Percentiles rank a stretch among this genome's conserved stretches.
Evolutionary conservation across 2,888 invertebrate species (phyloP).

Genomic region (Synanthedon vespiformis): DNA sequence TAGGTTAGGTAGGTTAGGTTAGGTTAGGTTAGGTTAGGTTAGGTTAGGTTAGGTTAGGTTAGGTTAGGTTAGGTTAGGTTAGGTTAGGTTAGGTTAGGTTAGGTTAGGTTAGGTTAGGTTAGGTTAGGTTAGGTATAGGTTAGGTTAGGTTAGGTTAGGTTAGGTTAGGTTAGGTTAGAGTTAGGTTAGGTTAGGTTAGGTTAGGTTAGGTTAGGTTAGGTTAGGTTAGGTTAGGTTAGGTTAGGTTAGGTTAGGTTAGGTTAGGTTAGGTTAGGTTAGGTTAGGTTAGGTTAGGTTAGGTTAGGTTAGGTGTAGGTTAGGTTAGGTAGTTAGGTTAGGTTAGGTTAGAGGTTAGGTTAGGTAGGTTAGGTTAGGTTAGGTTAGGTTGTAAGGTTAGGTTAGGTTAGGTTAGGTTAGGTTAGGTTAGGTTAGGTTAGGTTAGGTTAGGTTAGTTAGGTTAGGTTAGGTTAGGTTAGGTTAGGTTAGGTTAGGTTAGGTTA

Average conservation of each 20-base stretch:
- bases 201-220: no score
- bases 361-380: no score
- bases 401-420: constrained; percentile 4
- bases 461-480: constrained; percentile 6
- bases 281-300: constrained; percentile 6
- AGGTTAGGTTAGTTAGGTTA: constrained; percentile 9
- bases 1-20: no score
- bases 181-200: no score
- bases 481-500: constrained; percentile 4
- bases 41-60: constrained; percentile 1
- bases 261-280: constrained; percentile 3
- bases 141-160: no score
- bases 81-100: constrained; percentile 1
- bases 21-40: no score
- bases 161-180: no score
- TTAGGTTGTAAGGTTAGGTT: background rate
- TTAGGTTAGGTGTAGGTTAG: constrained; percentile 4
- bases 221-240: background rate
- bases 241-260: background rate
- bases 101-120: no score
- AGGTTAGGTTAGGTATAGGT: no score
- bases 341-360: no score
- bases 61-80: constrained; percentile 5
- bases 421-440: constrained; percentile 9
- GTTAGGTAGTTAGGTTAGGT: background rate